Base-by-base conservation (phyloP, 2,888 invertebrate genomes). In the Pristionchus maxplancki region DNA sequence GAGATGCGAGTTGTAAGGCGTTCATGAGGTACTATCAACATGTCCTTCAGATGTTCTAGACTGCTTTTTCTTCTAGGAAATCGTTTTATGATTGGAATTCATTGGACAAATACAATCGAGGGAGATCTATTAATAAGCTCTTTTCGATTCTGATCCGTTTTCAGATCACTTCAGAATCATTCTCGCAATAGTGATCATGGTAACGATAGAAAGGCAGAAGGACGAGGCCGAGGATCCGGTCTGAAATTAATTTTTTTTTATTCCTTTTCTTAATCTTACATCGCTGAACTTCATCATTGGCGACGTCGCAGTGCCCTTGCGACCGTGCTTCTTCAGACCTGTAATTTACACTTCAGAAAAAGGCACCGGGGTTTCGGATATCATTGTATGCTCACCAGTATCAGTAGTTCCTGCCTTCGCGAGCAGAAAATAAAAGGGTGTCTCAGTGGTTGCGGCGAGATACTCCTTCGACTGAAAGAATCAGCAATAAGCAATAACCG, bases 251-350 rank as follows among this genome's bases (percentile, higher is more conserved):
- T 9, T 78, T 9, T 11, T 13, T 44, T 48, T n/a, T 11, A 28
- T 28, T 44, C 11, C 1, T 48, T 78, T 5, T n/a, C 8, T 78
- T 78, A 1, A 2, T 2, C 78, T 78, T n/a, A 78, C 78, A 44
- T 78, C 78, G 28, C 78, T 78, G 78, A 78, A 78, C 28, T 78
- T 78, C 78, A 78, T 78, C n/a, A 28, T n/a, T 44, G 78, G 24
- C n/a, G 78, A 78, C 1, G 44, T 44, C 4, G 78, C 78, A 11
- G 44, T 40, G n/a, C 44, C 44, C 20, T 78, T 78, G 8, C 28
- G 48, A 9, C 71, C 71, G 40, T 74, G 71, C 20, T 31, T 74
- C 40, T 74, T 74, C 24, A 74, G 40, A 31, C 37, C 71, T 71
- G 71, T 8, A 71, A 37, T 53, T 20, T n/a, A n/a, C n/a, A n/a